These are phyloP conservation scores for Pardosa pseudoannulata DNA, from an alignment of 2,888 invertebrate genomes.

Conservation along the genomic window DNA sequence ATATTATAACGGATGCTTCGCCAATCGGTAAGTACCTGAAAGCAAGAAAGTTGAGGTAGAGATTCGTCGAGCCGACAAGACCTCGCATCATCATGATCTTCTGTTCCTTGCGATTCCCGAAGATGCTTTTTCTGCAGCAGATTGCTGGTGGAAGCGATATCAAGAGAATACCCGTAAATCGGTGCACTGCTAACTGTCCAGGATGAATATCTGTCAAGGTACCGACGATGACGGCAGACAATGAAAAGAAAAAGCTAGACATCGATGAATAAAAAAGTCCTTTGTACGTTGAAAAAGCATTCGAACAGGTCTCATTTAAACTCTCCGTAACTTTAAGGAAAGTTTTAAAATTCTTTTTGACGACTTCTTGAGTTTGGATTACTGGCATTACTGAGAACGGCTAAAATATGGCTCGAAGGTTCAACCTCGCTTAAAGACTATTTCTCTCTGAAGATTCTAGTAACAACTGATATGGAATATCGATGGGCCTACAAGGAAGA, in stretches of 20 bases:
- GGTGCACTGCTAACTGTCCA: slow-evolving; percentile 13
- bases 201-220: not conserved
- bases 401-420: too few species aligned
- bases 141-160: slow-evolving; percentile 13
- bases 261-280: not conserved
- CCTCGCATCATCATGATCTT: slow-evolving; percentile 5
- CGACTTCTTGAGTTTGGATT: too few species aligned
- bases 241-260: slow-evolving; percentile 26
- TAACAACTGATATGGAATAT: too few species aligned
- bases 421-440: too few species aligned
- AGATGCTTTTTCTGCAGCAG: not conserved
- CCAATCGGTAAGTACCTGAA: slow-evolving; percentile 91
- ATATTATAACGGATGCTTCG: slow-evolving; percentile 92
- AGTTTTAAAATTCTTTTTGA: too few species aligned
- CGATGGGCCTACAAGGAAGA: too few species aligned
- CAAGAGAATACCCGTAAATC: slow-evolving; percentile 4
- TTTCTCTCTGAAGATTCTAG: too few species aligned
- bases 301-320: too few species aligned
- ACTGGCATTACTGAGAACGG: too few species aligned
- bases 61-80: not conserved
- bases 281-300: too few species aligned
- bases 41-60: slow-evolving; percentile 22
- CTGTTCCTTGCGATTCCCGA: not conserved
- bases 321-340: too few species aligned
- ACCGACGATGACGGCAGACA: slow-evolving; percentile 14